Evolutionary conservation across 2,797 vertebrate species (phyloP).

Genomic region (Melanotaenia nigrans): DNA sequence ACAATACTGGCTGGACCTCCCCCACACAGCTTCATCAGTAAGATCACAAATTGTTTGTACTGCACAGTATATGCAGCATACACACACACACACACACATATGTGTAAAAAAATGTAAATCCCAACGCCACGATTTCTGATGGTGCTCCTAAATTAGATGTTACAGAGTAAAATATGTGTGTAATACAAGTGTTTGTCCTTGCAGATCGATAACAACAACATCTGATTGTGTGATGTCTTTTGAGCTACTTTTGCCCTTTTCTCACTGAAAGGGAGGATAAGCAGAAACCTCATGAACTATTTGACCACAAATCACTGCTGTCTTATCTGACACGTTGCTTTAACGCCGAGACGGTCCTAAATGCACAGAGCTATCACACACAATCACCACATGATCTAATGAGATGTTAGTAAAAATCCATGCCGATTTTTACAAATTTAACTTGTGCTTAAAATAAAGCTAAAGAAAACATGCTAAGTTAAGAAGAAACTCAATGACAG

Average conservation of each 20-base stretch:
- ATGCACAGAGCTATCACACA: neutral
- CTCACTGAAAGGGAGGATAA: neutral
- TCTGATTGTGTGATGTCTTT: neutral
- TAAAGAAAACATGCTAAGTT: no score
- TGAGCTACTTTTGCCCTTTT: neutral
- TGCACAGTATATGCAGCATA: conserved; percentile 14
- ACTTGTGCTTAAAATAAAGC: no score
- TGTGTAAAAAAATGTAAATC: conserved; percentile 1
- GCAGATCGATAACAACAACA: neutral
- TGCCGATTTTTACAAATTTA: no score
- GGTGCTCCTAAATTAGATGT: conserved; percentile 4
- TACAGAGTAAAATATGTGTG: neutral
- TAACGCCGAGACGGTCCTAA: conserved; percentile 4
- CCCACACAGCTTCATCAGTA: conserved; percentile 34
- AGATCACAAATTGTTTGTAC: conserved; percentile 37
- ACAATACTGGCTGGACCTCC: conserved; percentile 50
- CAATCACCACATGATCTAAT: neutral
- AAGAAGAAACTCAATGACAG: no score
- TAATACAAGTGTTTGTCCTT: neutral
- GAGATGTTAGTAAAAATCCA: neutral
- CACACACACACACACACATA: conserved; percentile 12
- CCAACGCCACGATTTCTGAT: neutral
- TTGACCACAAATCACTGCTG: neutral
- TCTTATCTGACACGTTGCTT: neutral
- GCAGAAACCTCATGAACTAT: no score